phyloP scores from a whole-genome alignment of 2,113 vertebrate genomes.

The Nyctibius bracteatus region DNA sequence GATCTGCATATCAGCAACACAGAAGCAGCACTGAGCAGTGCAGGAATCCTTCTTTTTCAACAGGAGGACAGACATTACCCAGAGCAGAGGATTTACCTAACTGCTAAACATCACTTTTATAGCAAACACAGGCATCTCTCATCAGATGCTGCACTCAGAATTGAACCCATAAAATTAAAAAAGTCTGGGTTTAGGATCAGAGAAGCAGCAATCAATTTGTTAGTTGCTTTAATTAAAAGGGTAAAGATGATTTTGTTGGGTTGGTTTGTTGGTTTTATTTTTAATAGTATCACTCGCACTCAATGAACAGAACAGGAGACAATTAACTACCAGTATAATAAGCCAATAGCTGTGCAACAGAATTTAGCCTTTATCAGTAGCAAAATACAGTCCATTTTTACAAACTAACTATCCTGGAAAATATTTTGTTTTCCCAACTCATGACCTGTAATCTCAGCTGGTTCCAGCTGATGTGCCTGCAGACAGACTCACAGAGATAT shows the following conservation, averaged over 20 bases:
- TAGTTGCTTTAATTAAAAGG: not conserved
- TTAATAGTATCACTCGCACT: not conserved
- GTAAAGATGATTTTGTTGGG: not conserved
- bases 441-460: not conserved
- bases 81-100: not conserved
- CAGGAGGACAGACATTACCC: not conserved
- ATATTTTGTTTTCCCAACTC: not conserved
- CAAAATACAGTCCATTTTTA: not conserved
- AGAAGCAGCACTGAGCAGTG: not conserved
- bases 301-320: not conserved
- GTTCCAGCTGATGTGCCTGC: conserved; percentile 21
- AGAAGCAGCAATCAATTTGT: not conserved
- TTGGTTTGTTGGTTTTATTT: not conserved
- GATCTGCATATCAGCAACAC: not conserved
- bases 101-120: not conserved
- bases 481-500: not conserved
- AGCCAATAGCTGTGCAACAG: not conserved
- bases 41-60: not conserved
- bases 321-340: not conserved
- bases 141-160: not conserved
- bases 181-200: not conserved
- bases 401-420: not conserved
- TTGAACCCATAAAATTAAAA: not conserved
- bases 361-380: not conserved
- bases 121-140: not conserved